phyloP scores from a whole-genome alignment of 2,888 invertebrate species.

The Cryptocephalus moraei region DNA sequence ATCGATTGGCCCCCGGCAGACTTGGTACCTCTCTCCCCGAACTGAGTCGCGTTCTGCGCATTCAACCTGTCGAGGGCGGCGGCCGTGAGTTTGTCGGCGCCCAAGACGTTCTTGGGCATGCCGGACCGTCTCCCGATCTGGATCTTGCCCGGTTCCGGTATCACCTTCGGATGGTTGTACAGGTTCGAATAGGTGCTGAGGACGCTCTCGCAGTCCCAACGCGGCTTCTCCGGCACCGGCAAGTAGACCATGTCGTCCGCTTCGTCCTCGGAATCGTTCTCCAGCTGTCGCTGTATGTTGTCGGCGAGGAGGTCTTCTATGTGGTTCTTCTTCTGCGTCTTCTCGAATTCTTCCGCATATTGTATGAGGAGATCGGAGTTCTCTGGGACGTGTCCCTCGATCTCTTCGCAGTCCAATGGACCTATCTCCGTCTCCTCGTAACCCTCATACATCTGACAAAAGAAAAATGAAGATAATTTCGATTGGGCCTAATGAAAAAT shows the following conservation, averaged over 20 bases:
- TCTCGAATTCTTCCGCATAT: conserved; percentile 67
- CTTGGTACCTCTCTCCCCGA: conserved; percentile 37
- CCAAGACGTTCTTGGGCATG: conserved; percentile 58
- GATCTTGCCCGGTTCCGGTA: conserved; percentile 62
- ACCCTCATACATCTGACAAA: conserved; percentile 55
- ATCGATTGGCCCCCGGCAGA: conserved; percentile 55
- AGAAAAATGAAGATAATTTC: conserved; percentile 7
- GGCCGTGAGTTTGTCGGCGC: conserved; percentile 53
- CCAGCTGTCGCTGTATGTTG: conserved; percentile 24
- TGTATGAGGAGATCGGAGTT: conserved; percentile 59
- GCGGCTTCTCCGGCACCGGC: conserved; percentile 53
- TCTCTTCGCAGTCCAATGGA: conserved; percentile 81
- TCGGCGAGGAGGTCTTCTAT: conserved; percentile 41
- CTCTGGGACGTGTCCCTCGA: conserved; percentile 66
- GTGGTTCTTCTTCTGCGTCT: conserved; percentile 42
- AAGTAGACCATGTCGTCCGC: conserved; percentile 51
- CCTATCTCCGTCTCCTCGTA: conserved; percentile 88
- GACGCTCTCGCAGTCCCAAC: conserved; percentile 89
- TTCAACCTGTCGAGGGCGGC: conserved; percentile 59
- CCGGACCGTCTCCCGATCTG: conserved; percentile 64
- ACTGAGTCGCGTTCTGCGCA: conserved; percentile 34
- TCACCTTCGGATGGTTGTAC: conserved; percentile 86
- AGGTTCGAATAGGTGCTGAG: conserved; percentile 82
- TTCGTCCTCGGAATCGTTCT: conserved; percentile 31
- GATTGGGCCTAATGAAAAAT: too few relatives aligned